Percentiles rank a stretch among this genome's conserved stretches.
phyloP scores from a whole-genome alignment of 2,888 invertebrate genomes.

The Phalangium opilio region DNA sequence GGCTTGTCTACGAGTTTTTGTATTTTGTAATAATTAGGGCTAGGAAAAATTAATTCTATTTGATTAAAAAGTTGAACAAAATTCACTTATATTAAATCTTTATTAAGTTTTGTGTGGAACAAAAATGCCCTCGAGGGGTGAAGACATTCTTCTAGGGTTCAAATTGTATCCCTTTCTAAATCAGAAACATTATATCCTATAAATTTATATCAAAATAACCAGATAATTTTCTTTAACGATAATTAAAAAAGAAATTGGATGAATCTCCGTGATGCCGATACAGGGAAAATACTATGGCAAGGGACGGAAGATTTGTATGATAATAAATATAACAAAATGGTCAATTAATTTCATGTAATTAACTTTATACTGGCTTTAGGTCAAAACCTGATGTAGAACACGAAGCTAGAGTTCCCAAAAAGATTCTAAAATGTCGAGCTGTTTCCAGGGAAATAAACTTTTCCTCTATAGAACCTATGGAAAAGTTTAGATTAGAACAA shows the following conservation, averaged over 20 bases:
- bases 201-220: too few relatives aligned
- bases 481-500: conserved; percentile 88
- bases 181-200: neutral
- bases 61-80: too few relatives aligned
- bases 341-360: too few relatives aligned
- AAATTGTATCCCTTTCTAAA: conserved; percentile 17
- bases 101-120: neutral
- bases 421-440: conserved; percentile 75
- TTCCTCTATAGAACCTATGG: conserved; percentile 65
- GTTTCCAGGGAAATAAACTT: conserved; percentile 41
- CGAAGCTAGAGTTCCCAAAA: conserved; percentile 93
- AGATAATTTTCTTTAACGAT: neutral
- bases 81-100: too few relatives aligned
- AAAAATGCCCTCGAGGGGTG: conserved; percentile 19
- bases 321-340: neutral
- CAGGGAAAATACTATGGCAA: conserved; percentile 89
- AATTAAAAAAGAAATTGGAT: conserved; percentile 68
- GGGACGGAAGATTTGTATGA: conserved; percentile 76
- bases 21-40: too few relatives aligned
- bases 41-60: too few relatives aligned
- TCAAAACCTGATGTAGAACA: conserved; percentile 73
- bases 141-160: conserved; percentile 21
- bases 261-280: conserved; percentile 88
- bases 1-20: too few relatives aligned
- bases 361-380: conserved; percentile 25